Evolutionary conservation across 2,888 invertebrate species (phyloP), one percentile per base, ranked within the genome.

Genomic region (Calameuta idolon): DNA sequence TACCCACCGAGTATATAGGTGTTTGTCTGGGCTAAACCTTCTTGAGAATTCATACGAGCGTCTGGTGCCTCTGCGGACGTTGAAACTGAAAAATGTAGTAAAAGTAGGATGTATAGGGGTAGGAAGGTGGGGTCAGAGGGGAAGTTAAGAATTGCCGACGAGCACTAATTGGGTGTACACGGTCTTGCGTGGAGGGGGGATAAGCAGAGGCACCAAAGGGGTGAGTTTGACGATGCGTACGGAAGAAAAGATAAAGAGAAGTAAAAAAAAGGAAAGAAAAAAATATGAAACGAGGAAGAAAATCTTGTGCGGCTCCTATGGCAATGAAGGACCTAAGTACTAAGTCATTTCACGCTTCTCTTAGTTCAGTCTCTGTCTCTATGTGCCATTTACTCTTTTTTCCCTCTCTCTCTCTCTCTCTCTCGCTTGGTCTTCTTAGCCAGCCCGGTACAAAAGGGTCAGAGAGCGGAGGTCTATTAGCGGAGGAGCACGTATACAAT

Each of bases 91-190:
- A 40, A 40, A 1, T 40, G 15, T 40, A 40, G 37, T 15, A 15
- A 5, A 15, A 40, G 15, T 40, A 15, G 40, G 15, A 40, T 40
- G 40, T 15, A 40, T 15, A 40, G 5, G 15, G 40, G 40, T n/a
- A 11, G 12, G 5, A 33, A 12, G 23, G 4, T 9, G 33, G 12
- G 11, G 11, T 0, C 23, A 11, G 12, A 23, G 23, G 71, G 71
- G 3, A 15, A 15, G 15, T 5, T 31, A 33, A 71, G 30, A 33
- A 33, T n/a, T 33, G 71, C 12, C 75, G 31, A 77, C 75, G 75
- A 77, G 75, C 69, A 76, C 79, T 84, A 82, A 84, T 84, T 84
- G 83, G 83, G 76, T 76, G 79, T 80, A 76, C 80, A 80, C 73
- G 79, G 81, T 74, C 79, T 79, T 55, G 77, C 79, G 74, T 68